phyloP scores from a whole-genome alignment of 2,797 vertebrate species.

The Pseudochirops cupreus region DNA sequence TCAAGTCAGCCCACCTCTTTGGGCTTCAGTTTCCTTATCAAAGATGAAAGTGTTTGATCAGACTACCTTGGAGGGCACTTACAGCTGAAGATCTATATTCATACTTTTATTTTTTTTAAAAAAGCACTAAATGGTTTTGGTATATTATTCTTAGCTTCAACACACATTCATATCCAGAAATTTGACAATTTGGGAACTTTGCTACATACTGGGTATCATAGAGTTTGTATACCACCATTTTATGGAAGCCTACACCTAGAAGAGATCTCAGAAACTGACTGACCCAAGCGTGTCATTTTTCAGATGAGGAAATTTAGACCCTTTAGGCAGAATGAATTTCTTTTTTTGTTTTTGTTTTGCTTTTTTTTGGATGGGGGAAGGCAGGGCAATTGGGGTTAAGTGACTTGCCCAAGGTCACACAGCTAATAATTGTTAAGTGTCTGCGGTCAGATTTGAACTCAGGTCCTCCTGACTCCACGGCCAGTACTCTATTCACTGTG shows the following conservation, averaged over 20 bases:
- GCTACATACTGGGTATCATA: background rate
- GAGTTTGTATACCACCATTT: background rate
- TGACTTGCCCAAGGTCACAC: no score
- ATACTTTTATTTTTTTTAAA: background rate
- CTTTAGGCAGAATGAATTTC: background rate
- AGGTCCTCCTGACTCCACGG: no score
- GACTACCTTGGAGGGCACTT: background rate
- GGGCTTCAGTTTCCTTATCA: background rate
- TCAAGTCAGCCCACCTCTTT: background rate
- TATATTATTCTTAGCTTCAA: background rate
- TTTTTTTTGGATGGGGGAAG: no score
- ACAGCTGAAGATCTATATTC: background rate
- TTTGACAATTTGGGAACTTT: background rate
- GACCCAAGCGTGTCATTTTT: background rate
- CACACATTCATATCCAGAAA: background rate
- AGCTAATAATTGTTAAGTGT: no score
- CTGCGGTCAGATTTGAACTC: no score
- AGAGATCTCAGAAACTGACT: background rate
- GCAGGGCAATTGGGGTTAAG: no score
- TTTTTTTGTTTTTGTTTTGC: no score
- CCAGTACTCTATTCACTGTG: no score
- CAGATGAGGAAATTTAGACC: background rate
- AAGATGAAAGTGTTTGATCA: background rate
- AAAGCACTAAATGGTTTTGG: background rate
- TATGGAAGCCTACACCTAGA: background rate